Percentiles rank a stretch among this genome's conserved stretches.
phyloP scores from a whole-genome alignment of 2,113 vertebrate species.

The Passerina amoena region DNA sequence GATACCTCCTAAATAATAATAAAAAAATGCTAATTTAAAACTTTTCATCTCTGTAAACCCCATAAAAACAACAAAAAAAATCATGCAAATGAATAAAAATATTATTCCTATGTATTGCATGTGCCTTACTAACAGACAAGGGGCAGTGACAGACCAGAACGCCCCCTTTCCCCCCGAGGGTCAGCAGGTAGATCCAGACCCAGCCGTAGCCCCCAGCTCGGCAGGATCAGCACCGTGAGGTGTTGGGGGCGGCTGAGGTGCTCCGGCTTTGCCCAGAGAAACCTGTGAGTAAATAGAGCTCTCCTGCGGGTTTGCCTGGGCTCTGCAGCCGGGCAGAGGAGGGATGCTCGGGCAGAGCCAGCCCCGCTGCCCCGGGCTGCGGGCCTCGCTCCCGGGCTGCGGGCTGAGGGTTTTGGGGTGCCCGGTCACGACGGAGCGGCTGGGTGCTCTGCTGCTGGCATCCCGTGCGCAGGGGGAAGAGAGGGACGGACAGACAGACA shows the following conservation, averaged over 20 bases:
- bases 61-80: conserved; percentile 21
- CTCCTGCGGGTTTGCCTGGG: not conserved
- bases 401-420: not conserved
- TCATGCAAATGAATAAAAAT: conserved; percentile 73
- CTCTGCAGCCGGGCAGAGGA: not conserved
- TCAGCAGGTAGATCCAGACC: not conserved
- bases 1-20: conserved; percentile 67
- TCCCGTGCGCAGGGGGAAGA: not conserved
- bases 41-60: conserved; percentile 68
- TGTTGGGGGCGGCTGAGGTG: not conserved
- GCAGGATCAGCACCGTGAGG: not conserved
- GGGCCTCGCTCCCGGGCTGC: not conserved
- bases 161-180: not conserved
- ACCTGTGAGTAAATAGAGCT: not conserved
- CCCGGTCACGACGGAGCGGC: not conserved
- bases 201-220: not conserved
- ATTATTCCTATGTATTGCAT: conserved; percentile 62
- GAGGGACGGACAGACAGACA: not conserved
- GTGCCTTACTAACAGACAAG: conserved; percentile 60
- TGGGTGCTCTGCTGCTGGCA: not conserved
- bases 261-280: not conserved
- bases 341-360: not conserved
- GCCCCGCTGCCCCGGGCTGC: not conserved
- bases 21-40: not conserved
- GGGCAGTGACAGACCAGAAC: not conserved